These are phyloP conservation scores for Luperina nickerlii DNA, from an alignment of 2,888 invertebrate genomes.

Conservation along the genomic window DNA sequence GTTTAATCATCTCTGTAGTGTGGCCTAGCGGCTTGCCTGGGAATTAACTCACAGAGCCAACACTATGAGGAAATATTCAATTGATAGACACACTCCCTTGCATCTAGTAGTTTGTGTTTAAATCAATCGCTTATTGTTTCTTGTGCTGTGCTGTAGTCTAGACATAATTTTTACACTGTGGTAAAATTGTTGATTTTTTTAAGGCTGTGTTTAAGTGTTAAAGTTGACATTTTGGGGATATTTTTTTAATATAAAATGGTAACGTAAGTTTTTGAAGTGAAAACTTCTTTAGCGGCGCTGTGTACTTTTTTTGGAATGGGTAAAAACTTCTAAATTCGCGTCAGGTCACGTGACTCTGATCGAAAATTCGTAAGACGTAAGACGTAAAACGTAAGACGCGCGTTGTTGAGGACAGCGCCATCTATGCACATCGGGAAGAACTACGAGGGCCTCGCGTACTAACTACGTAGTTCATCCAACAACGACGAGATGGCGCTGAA, in stretches of 20 bases:
- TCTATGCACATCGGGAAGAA: too few species aligned
- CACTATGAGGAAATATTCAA: conserved; percentile 60
- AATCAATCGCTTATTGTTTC: conserved; percentile 28
- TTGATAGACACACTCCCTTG: conserved; percentile 41
- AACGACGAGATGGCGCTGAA: too few species aligned
- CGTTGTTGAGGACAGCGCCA: too few species aligned
- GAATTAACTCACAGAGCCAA: conserved; percentile 4
- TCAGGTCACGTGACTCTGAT: too few species aligned
- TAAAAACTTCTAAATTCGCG: too few species aligned
- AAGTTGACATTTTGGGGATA: not conserved
- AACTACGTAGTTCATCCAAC: too few species aligned
- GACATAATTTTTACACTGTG: not conserved
- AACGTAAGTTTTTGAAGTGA: not conserved
- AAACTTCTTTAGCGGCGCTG: too few species aligned
- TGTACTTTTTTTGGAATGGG: too few species aligned
- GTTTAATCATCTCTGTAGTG: not conserved
- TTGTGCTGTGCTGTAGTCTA: not conserved
- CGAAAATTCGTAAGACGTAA: too few species aligned
- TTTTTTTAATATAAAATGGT: not conserved
- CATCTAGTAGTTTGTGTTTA: conserved; percentile 22
- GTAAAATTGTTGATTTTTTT: not conserved
- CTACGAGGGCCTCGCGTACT: too few species aligned
- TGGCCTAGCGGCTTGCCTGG: not conserved
- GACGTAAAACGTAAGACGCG: too few species aligned
- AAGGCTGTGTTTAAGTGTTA: not conserved